phyloP scores from a whole-genome alignment of 2,797 vertebrate species.

The Tapera naevia region DNA sequence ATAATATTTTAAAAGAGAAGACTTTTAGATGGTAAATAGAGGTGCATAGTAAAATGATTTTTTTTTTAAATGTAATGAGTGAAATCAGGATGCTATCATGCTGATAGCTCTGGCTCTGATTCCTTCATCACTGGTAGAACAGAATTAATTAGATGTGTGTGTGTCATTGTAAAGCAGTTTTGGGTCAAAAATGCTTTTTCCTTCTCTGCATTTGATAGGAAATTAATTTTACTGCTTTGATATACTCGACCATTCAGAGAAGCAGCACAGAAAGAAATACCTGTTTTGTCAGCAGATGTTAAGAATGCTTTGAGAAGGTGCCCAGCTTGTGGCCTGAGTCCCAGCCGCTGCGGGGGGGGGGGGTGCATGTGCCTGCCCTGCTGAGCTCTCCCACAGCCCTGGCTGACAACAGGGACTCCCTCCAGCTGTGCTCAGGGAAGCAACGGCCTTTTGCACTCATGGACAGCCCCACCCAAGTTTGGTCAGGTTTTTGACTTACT shows the following conservation, averaged over 20 bases:
- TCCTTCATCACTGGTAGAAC: background rate
- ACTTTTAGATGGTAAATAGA: background rate
- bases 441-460: background rate
- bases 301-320: accelerated
- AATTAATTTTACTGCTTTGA: background rate
- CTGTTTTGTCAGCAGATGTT: background rate
- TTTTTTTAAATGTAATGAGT: background rate
- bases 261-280: too few species aligned
- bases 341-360: accelerated
- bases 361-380: background rate
- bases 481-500: background rate
- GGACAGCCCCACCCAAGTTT: background rate
- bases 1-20: background rate
- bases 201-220: background rate
- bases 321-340: background rate
- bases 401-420: background rate
- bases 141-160: background rate
- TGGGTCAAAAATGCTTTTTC: background rate
- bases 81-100: background rate
- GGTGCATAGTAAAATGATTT: accelerated
- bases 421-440: background rate
- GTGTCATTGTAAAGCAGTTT: background rate
- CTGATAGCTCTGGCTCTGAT: background rate
- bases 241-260: background rate
- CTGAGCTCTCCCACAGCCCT: background rate